These are phyloP conservation scores for Ciona savignyi DNA, from an alignment of 23 tunicate genomes.

Conservation along the genomic window DNA sequence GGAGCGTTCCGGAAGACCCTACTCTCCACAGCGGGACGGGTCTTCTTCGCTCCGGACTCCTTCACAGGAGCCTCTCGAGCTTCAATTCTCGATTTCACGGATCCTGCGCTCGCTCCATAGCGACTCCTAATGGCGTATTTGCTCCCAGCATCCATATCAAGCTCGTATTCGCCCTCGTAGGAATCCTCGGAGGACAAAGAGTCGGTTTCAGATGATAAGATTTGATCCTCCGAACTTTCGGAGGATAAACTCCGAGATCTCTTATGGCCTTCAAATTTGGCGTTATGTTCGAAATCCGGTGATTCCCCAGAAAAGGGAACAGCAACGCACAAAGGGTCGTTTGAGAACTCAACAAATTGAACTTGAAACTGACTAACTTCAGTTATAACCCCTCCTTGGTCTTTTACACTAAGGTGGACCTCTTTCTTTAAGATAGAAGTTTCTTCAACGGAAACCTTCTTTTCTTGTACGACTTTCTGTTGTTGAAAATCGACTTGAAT, in stretches of 20 bases:
- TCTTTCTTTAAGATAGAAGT: not conserved
- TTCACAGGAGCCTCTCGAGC: slow-evolving; percentile 39
- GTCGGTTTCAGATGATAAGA: not conserved
- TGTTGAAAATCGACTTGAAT: no score
- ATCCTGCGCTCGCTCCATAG: slow-evolving; percentile 19
- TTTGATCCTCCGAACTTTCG: not conserved
- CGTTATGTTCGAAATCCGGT: not conserved
- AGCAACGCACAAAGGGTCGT: not conserved
- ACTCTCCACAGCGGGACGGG: slow-evolving; percentile 23
- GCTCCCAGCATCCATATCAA: slow-evolving; percentile 30
- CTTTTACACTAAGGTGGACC: not conserved
- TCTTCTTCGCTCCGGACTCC: not conserved
- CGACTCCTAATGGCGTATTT: slow-evolving; percentile 19
- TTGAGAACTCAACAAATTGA: not conserved
- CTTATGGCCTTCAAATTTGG: not conserved
- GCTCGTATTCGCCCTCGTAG: slow-evolving; percentile 4
- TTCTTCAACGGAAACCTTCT: not conserved
- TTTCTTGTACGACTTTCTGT: not conserved
- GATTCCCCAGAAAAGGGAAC: slow-evolving; percentile 39
- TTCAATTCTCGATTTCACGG: slow-evolving; percentile 54
- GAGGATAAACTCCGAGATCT: not conserved
- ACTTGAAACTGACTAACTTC: not conserved
- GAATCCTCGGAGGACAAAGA: not conserved
- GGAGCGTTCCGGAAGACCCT: slow-evolving; percentile 27
- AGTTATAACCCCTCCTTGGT: not conserved